A percentile compares a stretch with the other conserved stretches of the same genome.
phyloP scores from a whole-genome alignment of 2,113 vertebrate genomes.

The Speoplatyrhinus poulsoni region DNA sequence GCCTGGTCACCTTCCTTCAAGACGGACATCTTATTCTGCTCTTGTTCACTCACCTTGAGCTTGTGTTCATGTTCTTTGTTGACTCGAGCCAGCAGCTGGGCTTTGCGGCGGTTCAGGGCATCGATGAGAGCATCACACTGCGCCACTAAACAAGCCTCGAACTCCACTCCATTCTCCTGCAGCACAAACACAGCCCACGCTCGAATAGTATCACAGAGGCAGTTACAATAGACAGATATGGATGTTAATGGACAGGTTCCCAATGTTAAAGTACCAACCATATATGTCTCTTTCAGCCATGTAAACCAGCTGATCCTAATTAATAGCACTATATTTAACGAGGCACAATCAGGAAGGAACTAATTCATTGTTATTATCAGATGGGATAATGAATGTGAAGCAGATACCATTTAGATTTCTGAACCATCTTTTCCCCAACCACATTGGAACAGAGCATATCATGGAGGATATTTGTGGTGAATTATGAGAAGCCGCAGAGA shows the following conservation, averaged over 20 bases:
- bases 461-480: too few species aligned
- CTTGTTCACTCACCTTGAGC: constrained; percentile 81
- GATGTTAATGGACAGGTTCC: background rate
- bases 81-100: constrained; percentile 90
- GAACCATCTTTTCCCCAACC: too few species aligned
- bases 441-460: too few species aligned
- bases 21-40: background rate
- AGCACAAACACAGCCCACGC: background rate
- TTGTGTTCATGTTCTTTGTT: constrained; percentile 99
- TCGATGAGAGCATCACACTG: constrained; percentile 98
- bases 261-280: too few species aligned
- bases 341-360: too few species aligned
- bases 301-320: too few species aligned
- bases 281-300: too few species aligned
- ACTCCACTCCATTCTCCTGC: constrained; percentile 97
- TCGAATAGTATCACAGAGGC: background rate
- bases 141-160: constrained; percentile 95
- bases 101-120: constrained; percentile 93
- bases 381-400: too few species aligned
- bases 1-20: background rate
- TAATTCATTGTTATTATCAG: too few species aligned
- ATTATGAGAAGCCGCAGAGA: background rate
- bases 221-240: background rate
- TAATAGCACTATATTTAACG: too few species aligned
- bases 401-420: too few species aligned